Evolutionary conservation across 2,797 vertebrate species (phyloP).

Genomic region (Triplophysa bombifrons): DNA sequence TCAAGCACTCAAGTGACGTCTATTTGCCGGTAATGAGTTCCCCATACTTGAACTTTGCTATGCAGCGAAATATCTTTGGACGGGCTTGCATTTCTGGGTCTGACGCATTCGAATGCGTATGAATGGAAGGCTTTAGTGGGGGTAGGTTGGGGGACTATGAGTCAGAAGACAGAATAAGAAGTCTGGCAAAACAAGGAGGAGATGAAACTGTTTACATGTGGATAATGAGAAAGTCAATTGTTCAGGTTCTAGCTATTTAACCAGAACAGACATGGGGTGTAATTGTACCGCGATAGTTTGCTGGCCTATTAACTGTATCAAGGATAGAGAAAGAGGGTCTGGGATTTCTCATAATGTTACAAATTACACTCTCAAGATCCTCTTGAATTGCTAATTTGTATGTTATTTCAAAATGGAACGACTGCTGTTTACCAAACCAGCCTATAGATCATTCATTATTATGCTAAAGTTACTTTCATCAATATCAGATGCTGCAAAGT

Average conservation of each 20-base stretch:
- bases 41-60: no score
- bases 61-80: no score
- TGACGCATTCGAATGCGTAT: no score
- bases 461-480: neutral
- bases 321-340: neutral
- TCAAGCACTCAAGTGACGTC: no score
- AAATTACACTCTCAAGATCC: neutral
- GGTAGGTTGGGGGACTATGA: no score
- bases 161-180: neutral
- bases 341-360: neutral
- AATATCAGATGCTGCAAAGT: neutral
- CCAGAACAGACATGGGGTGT: neutral
- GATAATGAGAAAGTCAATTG: neutral
- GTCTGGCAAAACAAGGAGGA: neutral
- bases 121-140: neutral
- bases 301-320: neutral
- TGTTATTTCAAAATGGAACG: neutral
- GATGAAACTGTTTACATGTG: neutral
- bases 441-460: neutral
- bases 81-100: no score
- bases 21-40: no score
- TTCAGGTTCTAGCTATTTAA: neutral
- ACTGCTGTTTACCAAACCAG: neutral
- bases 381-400: neutral
- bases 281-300: neutral